phyloP scores from a whole-genome alignment of 2,888 invertebrate species.

The Ophion slaviceki region DNA sequence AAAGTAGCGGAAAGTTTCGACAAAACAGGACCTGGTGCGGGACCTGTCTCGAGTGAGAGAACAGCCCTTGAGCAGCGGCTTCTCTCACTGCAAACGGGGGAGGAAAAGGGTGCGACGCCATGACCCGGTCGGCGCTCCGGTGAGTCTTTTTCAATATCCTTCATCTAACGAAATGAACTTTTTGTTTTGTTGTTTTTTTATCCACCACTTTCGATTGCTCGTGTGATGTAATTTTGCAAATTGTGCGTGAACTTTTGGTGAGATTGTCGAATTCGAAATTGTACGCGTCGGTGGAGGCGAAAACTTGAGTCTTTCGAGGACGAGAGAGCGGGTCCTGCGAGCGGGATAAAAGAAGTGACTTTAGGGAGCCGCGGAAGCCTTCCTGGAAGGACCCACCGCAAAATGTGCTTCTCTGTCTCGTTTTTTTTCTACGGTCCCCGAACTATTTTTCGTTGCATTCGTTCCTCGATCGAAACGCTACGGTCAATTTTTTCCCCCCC shows the following conservation, averaged over 20 bases:
- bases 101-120: constrained; percentile 76
- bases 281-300: too few species aligned
- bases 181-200: not conserved
- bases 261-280: too few species aligned
- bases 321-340: constrained; percentile 15
- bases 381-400: constrained; percentile 59
- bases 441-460: constrained; percentile 2
- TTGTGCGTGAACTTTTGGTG: too few species aligned
- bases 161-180: not conserved
- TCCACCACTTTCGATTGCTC: not conserved
- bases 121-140: constrained; percentile 82
- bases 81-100: constrained; percentile 66
- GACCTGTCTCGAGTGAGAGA: constrained; percentile 43
- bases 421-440: constrained; percentile 12
- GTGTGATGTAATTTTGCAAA: too few species aligned
- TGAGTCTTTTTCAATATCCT: constrained; percentile 73
- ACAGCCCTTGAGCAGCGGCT: constrained; percentile 53
- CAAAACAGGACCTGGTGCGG: constrained; percentile 48
- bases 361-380: constrained; percentile 49
- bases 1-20: constrained; percentile 16
- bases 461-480: constrained; percentile 36
- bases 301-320: constrained; percentile 16
- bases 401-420: constrained; percentile 24
- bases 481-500: constrained; percentile 12
- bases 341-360: constrained; percentile 31